phyloP scores from a whole-genome alignment of 2,888 invertebrate species.

The Stenchaetothrips biformis region DNA sequence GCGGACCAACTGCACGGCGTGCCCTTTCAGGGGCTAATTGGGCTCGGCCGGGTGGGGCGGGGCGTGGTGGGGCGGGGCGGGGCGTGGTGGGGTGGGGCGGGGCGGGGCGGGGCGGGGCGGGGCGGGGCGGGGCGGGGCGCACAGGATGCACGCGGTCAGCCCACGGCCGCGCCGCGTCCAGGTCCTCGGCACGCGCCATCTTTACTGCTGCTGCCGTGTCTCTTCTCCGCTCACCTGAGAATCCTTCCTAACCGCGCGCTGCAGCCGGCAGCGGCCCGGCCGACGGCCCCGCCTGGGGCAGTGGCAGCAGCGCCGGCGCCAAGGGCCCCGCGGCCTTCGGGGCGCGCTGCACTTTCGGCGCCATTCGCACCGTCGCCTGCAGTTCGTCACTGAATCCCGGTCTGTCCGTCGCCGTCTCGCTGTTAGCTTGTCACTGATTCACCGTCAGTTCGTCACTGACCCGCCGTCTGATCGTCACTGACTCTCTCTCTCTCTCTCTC shows the following conservation, averaged over 20 bases:
- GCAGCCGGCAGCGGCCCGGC: not conserved
- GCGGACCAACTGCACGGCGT: too few relatives aligned
- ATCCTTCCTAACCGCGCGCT: not conserved
- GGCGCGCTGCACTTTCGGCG: too few relatives aligned
- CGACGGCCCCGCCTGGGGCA: not conserved
- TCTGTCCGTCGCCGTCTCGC: too few relatives aligned
- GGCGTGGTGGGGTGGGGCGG: too few relatives aligned
- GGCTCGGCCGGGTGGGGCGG: not conserved
- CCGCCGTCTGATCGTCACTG: too few relatives aligned
- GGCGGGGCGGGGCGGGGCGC: not conserved
- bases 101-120: not conserved
- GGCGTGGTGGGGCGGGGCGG: too few relatives aligned
- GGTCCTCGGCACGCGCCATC: not conserved
- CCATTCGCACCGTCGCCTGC: too few relatives aligned
- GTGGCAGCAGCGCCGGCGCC: not conserved
- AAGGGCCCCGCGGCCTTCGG: not conserved
- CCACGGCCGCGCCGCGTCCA: not conserved
- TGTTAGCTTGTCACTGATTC: too few relatives aligned
- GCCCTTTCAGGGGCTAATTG: not conserved
- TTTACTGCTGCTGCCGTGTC: not conserved
- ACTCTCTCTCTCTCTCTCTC: too few relatives aligned
- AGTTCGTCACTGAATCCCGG: too few relatives aligned
- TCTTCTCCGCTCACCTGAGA: not conserved
- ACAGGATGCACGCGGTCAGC: not conserved
- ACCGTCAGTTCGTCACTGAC: too few relatives aligned